These are phyloP conservation scores for Drosophila virilis DNA, from an alignment of 1,140 invertebrate genomes.

Conservation along the genomic window DNA sequence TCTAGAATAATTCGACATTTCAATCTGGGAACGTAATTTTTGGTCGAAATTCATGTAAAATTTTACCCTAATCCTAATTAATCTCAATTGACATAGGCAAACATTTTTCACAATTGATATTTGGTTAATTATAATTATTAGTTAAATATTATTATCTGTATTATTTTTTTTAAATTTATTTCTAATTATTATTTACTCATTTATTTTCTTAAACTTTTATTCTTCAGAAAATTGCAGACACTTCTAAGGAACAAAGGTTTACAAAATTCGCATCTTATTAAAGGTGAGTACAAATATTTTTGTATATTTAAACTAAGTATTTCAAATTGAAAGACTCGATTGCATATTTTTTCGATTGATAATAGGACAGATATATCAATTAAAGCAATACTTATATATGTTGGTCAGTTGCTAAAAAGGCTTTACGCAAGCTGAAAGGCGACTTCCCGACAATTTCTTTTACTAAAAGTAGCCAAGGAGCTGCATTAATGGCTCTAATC, in stretches of 20 bases:
- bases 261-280: too few species aligned
- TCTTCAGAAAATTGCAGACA: background rate
- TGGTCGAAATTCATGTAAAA: too few species aligned
- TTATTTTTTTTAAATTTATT: too few species aligned
- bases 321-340: background rate
- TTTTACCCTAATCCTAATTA: too few species aligned
- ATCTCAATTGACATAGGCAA: too few species aligned
- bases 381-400: background rate
- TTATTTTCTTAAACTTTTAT: background rate
- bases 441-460: conserved; percentile 1
- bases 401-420: background rate
- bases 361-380: conserved; percentile 8
- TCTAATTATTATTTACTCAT: background rate
- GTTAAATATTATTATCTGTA: too few species aligned
- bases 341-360: background rate
- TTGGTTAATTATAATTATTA: too few species aligned
- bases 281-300: conserved; percentile 2
- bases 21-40: too few species aligned
- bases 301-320: background rate
- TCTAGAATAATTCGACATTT: too few species aligned
- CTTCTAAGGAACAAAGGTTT: too few species aligned
- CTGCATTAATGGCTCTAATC: conserved; percentile 72
- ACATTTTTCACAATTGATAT: too few species aligned
- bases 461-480: conserved; percentile 24
- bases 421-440: background rate